These are phyloP conservation scores for Bicyclus anynana DNA, from an alignment of 1,140 invertebrate genomes.

Conservation along the genomic window DNA sequence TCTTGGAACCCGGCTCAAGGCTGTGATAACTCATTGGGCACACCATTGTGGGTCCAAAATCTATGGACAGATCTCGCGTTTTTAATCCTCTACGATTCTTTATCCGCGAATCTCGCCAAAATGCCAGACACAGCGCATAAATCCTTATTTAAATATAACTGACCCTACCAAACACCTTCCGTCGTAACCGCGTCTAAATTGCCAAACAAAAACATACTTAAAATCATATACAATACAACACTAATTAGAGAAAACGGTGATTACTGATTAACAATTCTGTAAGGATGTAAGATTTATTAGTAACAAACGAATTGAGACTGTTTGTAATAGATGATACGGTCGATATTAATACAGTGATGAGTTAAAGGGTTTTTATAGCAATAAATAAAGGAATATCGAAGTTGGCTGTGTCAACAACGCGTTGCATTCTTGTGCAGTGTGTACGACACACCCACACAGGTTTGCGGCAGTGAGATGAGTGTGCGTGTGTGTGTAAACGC, in stretches of 20 bases:
- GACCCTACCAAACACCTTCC: constrained; percentile 14
- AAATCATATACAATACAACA: not conserved
- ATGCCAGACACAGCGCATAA: constrained; percentile 71
- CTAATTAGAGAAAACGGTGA: not conserved
- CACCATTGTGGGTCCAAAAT: constrained; percentile 48
- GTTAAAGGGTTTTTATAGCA: constrained; percentile 68
- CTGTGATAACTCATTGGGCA: constrained; percentile 21
- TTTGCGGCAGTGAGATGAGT: constrained; percentile 17
- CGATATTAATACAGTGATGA: constrained; percentile 14
- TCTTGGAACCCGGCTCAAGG: constrained; percentile 13
- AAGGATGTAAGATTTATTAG: constrained; percentile 31
- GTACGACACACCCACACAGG: constrained; percentile 45
- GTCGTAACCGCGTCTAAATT: constrained; percentile 8
- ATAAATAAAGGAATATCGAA: constrained; percentile 77
- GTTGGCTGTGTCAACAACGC: constrained; percentile 75
- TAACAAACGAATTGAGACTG: constrained; percentile 13
- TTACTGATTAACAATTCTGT: not conserved
- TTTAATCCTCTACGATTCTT: constrained; percentile 56
- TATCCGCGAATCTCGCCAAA: constrained; percentile 72
- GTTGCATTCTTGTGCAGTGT: constrained; percentile 74
- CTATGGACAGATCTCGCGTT: constrained; percentile 47
- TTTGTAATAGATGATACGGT: constrained; percentile 18
- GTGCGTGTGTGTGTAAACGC: constrained; percentile 55
- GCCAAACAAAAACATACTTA: constrained; percentile 19
- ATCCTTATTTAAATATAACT: constrained; percentile 75